These are phyloP conservation scores for Sebastes paucispinis DNA, from an alignment of 2,797 vertebrate species.

Conservation along the genomic window DNA sequence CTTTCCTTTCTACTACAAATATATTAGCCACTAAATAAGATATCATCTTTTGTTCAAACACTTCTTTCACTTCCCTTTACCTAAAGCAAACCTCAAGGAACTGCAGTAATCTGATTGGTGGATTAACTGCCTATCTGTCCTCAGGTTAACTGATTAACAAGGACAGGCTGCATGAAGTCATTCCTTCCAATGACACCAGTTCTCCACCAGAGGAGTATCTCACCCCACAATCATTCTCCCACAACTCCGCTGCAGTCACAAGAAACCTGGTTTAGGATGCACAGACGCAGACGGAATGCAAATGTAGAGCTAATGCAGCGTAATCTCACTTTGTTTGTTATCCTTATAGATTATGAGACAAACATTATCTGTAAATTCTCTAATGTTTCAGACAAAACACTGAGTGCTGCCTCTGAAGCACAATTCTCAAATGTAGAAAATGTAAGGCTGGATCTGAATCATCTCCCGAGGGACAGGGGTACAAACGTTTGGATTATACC, in stretches of 20 bases:
- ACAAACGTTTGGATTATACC: conserved; percentile 15
- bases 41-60: neutral
- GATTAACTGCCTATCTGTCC: conserved; percentile 3
- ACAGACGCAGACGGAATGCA: conserved; percentile 5
- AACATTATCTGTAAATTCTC: neutral
- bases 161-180: neutral
- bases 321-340: conserved; percentile 21
- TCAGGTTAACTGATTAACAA: neutral
- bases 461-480: conserved; percentile 6
- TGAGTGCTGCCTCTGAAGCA: neutral
- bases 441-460: neutral
- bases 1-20: neutral
- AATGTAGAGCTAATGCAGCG: neutral
- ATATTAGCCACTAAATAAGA: neutral
- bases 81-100: neutral
- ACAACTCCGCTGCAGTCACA: neutral
- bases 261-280: neutral
- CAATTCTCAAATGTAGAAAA: neutral
- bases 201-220: conserved; percentile 57
- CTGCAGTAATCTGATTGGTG: conserved; percentile 15
- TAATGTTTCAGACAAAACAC: neutral
- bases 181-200: conserved; percentile 13
- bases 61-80: neutral
- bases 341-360: conserved; percentile 8
- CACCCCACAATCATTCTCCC: neutral